Evolutionary conservation across 2,888 invertebrate genomes (phyloP), one percentile per base, ranked within the genome.

Genomic region (Calliphora vomitoria): DNA sequence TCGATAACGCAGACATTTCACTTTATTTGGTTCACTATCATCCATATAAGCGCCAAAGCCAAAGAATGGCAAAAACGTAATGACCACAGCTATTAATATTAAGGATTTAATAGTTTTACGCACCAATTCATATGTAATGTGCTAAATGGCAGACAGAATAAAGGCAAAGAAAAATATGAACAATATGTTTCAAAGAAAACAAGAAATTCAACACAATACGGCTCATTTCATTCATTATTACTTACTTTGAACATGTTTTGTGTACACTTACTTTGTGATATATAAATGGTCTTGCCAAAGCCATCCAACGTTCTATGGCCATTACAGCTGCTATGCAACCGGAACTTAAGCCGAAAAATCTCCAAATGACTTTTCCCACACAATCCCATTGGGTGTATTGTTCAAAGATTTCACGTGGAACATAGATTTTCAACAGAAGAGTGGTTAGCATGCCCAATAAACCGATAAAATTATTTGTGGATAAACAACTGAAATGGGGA

Each of bases 301-400:
- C 98, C 91, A 98, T 95, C 96, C 97, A 98, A 89, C 98, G 95
- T 94, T 98, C 98, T 50, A 96, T 95, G 13, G 98, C 97, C 98
- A 98, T 98, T 82, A 97, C 96, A 91, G 97, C 96, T 31, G 98
- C 97, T 90, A 98, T 97, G 94, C 97, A 97, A 62, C 97, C 98
- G 89, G 97, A 97, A 91, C 97, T 97, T 85, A 98, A 95, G 71
- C 98, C 98, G 94, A 98, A 98, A 89, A 96, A 96, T 85, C 98
- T 95, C 94, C 97, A 96, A 78, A 97, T 94, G 8, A 98, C 97
- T 89, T 96, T 91, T 1, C 91, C 91, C 64, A 91, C 89, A 85
- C 94, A 95, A 91, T 91, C 93, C 92, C 88, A 92, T 89, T 89
- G 90, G 55, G 90, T 89, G 55, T 92, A 91, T n/a, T 90, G 88